Evolutionary conservation across 23 tunicate genomes (phyloP).

Genomic region (Styela clava): DNA sequence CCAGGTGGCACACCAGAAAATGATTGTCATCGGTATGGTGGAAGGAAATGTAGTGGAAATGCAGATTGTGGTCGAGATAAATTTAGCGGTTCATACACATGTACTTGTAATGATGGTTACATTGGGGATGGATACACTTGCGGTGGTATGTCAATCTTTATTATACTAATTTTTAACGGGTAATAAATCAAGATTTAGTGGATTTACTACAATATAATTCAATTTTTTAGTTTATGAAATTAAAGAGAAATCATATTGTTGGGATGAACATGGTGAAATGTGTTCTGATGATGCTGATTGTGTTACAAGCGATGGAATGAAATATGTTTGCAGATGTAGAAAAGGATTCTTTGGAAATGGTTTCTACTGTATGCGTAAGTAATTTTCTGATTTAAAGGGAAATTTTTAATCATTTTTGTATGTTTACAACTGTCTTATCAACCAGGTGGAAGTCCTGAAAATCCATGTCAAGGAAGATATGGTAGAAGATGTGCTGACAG

Average conservation of each 20-base stretch:
- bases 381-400: no score
- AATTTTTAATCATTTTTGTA: no score
- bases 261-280: slow-evolving; percentile 12
- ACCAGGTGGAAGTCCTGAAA: neutral
- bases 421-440: no score
- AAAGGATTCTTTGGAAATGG: slow-evolving; percentile 23
- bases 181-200: no score
- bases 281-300: slow-evolving; percentile 22
- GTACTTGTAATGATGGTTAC: slow-evolving; percentile 1
- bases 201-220: no score
- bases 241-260: slow-evolving; percentile 1
- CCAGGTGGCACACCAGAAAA: neutral
- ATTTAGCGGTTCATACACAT: neutral
- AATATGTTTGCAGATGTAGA: slow-evolving; percentile 8
- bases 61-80: neutral
- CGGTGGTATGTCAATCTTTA: neutral
- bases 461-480: neutral
- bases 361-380: slow-evolving; percentile 19
- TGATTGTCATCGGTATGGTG: neutral
- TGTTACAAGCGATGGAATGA: neutral
- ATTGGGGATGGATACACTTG: slow-evolving; percentile 1
- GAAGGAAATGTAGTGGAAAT: neutral
- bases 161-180: neutral
- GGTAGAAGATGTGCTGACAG: slow-evolving; percentile 12
- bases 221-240: neutral